A percentile compares a stretch with the other conserved stretches of the same genome.
Evolutionary conservation across 2,888 invertebrate genomes (phyloP).

Genomic region (Drosophila algonquin): DNA sequence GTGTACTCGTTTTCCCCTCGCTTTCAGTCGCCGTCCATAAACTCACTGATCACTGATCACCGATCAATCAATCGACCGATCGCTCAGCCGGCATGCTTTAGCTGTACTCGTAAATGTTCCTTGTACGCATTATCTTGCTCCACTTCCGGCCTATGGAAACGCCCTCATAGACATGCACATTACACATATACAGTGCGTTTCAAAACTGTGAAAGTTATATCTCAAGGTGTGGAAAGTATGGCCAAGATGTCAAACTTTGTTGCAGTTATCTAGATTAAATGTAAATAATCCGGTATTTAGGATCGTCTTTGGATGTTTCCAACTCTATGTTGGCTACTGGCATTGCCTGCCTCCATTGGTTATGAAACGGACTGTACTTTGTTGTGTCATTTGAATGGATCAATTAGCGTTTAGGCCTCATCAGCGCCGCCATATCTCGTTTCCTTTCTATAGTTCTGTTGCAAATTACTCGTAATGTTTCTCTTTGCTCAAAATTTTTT

Average conservation of each 20-base stretch:
- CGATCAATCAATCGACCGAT: slow-evolving; percentile 45
- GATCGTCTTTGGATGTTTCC: neutral
- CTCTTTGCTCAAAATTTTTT: slow-evolving; percentile 37
- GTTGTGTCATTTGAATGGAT: slow-evolving; percentile 42
- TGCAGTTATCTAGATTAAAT: too few species aligned
- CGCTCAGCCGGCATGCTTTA: slow-evolving; percentile 68
- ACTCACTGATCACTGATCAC: slow-evolving; percentile 18
- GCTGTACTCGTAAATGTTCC: slow-evolving; percentile 41
- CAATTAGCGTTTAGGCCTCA: slow-evolving; percentile 14
- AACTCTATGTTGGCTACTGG: neutral
- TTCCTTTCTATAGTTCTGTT: slow-evolving; percentile 39
- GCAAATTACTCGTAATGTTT: slow-evolving; percentile 31
- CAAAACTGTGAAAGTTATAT: neutral
- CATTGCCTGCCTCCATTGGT: neutral
- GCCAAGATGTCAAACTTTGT: too few species aligned
- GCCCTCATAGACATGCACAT: slow-evolving; percentile 41
- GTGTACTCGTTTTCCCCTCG: slow-evolving; percentile 3
- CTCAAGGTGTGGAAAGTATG: too few species aligned
- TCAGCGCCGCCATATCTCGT: slow-evolving; percentile 12
- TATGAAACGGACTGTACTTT: slow-evolving; percentile 24
- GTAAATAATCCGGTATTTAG: neutral
- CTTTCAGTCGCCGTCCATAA: slow-evolving; percentile 27
- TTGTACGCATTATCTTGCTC: slow-evolving; percentile 12
- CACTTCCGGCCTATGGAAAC: neutral
- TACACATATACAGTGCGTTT: slow-evolving; percentile 48